These are phyloP conservation scores for Lateolabrax maculatus DNA, from an alignment of 2,797 vertebrate genomes.

Conservation along the genomic window DNA sequence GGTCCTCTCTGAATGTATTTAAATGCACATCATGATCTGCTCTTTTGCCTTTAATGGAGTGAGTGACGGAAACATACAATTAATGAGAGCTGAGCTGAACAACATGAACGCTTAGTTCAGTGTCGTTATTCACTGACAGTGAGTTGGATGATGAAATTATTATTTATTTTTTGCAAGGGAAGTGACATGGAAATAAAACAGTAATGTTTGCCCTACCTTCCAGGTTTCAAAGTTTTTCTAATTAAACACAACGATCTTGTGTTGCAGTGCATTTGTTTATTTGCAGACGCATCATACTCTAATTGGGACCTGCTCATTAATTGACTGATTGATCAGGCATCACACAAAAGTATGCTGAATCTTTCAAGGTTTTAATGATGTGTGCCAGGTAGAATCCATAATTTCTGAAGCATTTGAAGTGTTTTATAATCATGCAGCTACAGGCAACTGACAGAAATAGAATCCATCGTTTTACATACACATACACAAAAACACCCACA, in stretches of 20 bases:
- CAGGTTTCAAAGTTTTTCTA: constrained; percentile 24
- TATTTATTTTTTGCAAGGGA: constrained; percentile 46
- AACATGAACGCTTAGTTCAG: constrained; percentile 47
- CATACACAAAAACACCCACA: not conserved
- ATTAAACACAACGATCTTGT: constrained; percentile 20
- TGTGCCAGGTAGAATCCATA: constrained; percentile 13
- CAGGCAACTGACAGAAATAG: constrained; percentile 28
- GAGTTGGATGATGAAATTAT: constrained; percentile 69
- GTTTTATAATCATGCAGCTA: constrained; percentile 28
- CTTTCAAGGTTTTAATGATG: constrained; percentile 32
- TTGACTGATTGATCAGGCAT: constrained; percentile 45
- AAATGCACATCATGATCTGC: constrained; percentile 51
- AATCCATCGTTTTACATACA: not conserved
- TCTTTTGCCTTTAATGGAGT: constrained; percentile 44
- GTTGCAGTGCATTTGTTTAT: constrained; percentile 14
- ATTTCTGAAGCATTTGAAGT: constrained; percentile 24
- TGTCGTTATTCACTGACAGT: constrained; percentile 43
- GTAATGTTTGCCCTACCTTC: constrained; percentile 12
- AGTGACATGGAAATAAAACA: constrained; percentile 21
- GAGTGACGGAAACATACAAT: constrained; percentile 62
- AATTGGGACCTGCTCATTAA: constrained; percentile 31
- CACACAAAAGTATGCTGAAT: constrained; percentile 14
- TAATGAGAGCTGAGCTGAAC: constrained; percentile 59
- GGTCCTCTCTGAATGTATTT: constrained; percentile 43
- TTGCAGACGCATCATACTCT: constrained; percentile 9